Conservation (phyloP, 2,797 vertebrate species). For the Gastrophryne carolinensis region DNA sequence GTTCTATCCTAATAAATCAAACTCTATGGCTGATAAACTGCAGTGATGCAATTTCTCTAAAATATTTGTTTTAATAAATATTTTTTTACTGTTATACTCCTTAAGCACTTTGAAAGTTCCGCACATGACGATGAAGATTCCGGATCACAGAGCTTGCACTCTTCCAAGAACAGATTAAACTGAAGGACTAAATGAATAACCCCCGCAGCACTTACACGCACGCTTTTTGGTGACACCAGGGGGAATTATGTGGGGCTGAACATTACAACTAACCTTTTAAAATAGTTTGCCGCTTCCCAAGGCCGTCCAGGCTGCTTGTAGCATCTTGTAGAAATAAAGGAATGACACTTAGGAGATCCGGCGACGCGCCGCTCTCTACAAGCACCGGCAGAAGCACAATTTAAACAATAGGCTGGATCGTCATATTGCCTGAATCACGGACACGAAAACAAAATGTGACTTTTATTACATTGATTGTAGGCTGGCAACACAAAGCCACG, state of each 20-base stretch:
- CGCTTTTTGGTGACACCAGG: slow-evolving; percentile 8
- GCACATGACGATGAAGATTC: not conserved
- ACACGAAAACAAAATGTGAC: not conserved
- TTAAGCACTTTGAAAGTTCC: too few relatives aligned
- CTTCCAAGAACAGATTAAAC: not conserved
- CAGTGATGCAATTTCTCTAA: too few relatives aligned
- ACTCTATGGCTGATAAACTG: too few relatives aligned
- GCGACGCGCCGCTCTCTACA: not conserved
- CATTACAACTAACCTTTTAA: slow-evolving; percentile 44
- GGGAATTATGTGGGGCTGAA: not conserved
- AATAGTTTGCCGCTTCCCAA: slow-evolving; percentile 32
- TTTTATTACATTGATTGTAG: not conserved
- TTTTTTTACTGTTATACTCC: not conserved
- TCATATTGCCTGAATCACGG: not conserved
- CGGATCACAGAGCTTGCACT: not conserved
- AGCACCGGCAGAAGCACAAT: slow-evolving; percentile 4
- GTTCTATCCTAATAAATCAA: too few relatives aligned
- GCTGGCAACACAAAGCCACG: not conserved
- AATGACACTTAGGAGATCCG: slow-evolving; percentile 7
- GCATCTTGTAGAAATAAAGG: slow-evolving; percentile 25
- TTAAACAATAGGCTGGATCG: slow-evolving; percentile 26
- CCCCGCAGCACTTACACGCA: not conserved
- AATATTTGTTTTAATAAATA: too few relatives aligned
- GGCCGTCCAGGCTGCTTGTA: slow-evolving; percentile 23
- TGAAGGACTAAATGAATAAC: slow-evolving; percentile 1